Evolutionary conservation across 2,888 invertebrate species (phyloP), one percentile per base, ranked within the genome.

Genomic region (Pristionchus mayeri): DNA sequence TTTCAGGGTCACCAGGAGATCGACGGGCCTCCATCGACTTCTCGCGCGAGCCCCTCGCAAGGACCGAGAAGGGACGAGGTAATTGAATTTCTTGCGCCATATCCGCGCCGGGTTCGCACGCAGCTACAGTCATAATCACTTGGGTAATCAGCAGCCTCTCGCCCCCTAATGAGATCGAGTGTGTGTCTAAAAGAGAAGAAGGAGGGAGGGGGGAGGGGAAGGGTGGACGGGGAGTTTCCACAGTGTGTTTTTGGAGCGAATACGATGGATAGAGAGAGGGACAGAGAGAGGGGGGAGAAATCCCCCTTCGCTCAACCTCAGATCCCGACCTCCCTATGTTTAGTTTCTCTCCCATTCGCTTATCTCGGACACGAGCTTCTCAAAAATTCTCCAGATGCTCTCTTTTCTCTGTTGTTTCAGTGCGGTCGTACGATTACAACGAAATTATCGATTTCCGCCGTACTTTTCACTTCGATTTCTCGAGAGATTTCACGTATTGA

Each of bases 201-300:
- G 48, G 44, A 63, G 63, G 85, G 85, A 75, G 34, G 24, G 54
- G 40, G 63, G 85, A 85, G 40, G 34, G 24, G 54, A 24, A 30
- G 37, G 80, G 40, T 37, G 57, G 80, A 80, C 40, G 40, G 27
- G 21, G 34, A 54, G 80, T 52, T 52, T 52, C 52, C 78, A n/a
- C 37, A 71, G 71, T 44, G 71, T 71, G 71, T 71, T 71, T 63
- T 71, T 71, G 71, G 71, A 30, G 50, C 3, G 76, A 63, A n/a
- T n/a, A n/a, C n/a, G n/a, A n/a, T n/a, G n/a, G n/a, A n/a, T n/a
- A n/a, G n/a, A 3, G 75, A 79, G 79, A 54, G 52, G n/a, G 9
- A 48, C 48, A 37, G 79, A 27, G 54, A 34, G 13, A 3, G 37
- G n/a, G 54, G 16, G n/a, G 37, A 48, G 54, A 80, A 52, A 78